Evolutionary conservation across 2,888 invertebrate species (phyloP).

Genomic region (Drosophila anomelani): DNA sequence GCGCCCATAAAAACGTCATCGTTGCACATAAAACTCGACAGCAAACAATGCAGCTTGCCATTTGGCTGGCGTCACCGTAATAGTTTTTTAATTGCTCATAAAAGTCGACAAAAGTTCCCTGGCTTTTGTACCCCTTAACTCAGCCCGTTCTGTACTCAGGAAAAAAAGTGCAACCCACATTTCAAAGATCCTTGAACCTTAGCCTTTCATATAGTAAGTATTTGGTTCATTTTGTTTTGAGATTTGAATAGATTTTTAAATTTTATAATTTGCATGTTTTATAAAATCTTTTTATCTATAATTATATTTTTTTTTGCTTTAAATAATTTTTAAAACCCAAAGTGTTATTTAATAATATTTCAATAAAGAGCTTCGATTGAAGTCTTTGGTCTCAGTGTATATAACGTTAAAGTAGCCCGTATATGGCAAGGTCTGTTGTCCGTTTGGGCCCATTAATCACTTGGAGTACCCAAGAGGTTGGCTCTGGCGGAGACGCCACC

Average conservation of each 20-base stretch:
- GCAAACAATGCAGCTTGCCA: constrained; percentile 52
- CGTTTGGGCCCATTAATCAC: constrained; percentile 62
- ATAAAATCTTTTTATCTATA: too few species aligned
- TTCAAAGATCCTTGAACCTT: neutral
- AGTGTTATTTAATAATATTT: neutral
- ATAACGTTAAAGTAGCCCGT: constrained; percentile 26
- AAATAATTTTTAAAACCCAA: neutral
- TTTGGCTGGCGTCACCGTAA: constrained; percentile 49
- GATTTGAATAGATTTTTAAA: too few species aligned
- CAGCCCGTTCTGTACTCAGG: neutral
- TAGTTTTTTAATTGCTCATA: constrained; percentile 74
- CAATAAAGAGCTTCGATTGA: too few species aligned
- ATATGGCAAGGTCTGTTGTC: constrained; percentile 43
- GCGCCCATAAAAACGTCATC: constrained; percentile 66
- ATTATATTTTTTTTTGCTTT: neutral
- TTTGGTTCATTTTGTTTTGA: neutral
- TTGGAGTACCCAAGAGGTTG: constrained; percentile 22
- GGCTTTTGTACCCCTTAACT: constrained; percentile 4
- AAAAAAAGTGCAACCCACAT: neutral
- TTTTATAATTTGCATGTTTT: too few species aligned
- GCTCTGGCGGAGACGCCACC: constrained; percentile 27
- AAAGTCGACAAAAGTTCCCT: constrained; percentile 49
- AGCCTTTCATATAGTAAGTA: neutral
- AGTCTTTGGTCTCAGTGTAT: neutral
- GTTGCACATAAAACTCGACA: constrained; percentile 45